Evolutionary conservation across 1,140 invertebrate genomes (phyloP), one percentile per base, ranked within the genome.

Genomic region (Macrotrachela quadricornifera): DNA sequence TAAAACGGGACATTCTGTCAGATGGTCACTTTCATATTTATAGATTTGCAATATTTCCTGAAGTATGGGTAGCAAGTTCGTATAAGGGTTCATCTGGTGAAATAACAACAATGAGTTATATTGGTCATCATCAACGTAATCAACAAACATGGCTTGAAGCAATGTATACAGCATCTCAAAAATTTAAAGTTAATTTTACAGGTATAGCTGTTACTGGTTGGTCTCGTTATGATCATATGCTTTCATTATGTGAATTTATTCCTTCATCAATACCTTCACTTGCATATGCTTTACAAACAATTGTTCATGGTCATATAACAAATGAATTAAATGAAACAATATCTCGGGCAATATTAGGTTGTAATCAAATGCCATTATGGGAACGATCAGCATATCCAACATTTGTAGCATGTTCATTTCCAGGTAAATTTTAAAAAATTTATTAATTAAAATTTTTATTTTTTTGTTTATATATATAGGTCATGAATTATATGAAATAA

Each of bases 191-290:
- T 38, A 65, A 62, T n/a, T 73, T 79, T 55, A 64, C 73, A 51
- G 78, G 78, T 6, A 66, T 73, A 50, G 75, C 71, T 0, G 62
- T 81, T 11, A 80, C 79, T 18, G 79, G 80, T 0, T 82, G 80
- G 80, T 79, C 80, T 58, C 62, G 58, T 58, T 91, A 85, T 63
- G 85, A 90, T 67, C 90, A 96, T 65, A 85, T 86, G 72, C 83
- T 85, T 6, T 78, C 83, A 0, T 73, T 94, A 14, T 91, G 85
- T 66, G 91, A 97, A 70, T 68, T 92, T 9, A 67, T 97, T 10
- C 79, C 79, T 13, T 71, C 74, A 0, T 77, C 79, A 3, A 68
- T 95, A 51, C 90, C 90, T 10, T 80, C 79, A 0, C 65, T 85
- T 6, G 76, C 75, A 1, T 60, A 80, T 1, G 78, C 76, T 64